Evolutionary conservation across 2,797 vertebrate species (phyloP).

Genomic region (Crypturellus tataupa): DNA sequence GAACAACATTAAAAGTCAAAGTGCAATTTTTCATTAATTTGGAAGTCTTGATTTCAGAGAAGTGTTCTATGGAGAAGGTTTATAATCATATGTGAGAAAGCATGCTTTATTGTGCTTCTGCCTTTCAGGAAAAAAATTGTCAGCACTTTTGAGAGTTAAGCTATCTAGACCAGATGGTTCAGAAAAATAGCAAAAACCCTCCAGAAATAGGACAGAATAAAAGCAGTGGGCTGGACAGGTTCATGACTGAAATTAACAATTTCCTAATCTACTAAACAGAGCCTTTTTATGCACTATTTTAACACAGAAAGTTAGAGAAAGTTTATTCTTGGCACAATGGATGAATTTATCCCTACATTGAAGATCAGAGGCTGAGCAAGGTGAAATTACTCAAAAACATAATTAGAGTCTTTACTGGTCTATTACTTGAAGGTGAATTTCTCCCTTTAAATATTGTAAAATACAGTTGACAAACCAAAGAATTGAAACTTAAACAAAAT

Average conservation of each 20-base stretch:
- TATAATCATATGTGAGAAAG: neutral
- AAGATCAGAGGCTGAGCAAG: neutral
- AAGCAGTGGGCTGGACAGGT: neutral
- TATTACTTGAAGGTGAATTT: neutral
- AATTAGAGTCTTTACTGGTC: neutral
- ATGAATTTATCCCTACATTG: neutral
- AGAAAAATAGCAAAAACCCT: neutral
- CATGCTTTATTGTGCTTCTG: neutral
- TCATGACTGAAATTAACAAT: neutral
- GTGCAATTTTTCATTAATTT: neutral
- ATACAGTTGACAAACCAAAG: neutral
- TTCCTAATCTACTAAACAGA: neutral
- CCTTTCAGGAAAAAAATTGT: neutral
- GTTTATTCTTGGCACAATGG: neutral
- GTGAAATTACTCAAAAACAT: neutral
- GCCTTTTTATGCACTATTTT: fast-evolving
- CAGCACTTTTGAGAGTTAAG: neutral
- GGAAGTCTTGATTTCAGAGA: neutral
- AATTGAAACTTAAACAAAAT: neutral
- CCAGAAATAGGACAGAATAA: neutral
- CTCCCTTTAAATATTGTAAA: neutral
- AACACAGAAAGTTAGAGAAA: neutral
- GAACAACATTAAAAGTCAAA: neutral
- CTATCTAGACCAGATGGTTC: neutral
- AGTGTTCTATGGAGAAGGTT: neutral